Base-by-base conservation (phyloP, 1,140 invertebrate species). In the Drosophila lacteicornis region DNA sequence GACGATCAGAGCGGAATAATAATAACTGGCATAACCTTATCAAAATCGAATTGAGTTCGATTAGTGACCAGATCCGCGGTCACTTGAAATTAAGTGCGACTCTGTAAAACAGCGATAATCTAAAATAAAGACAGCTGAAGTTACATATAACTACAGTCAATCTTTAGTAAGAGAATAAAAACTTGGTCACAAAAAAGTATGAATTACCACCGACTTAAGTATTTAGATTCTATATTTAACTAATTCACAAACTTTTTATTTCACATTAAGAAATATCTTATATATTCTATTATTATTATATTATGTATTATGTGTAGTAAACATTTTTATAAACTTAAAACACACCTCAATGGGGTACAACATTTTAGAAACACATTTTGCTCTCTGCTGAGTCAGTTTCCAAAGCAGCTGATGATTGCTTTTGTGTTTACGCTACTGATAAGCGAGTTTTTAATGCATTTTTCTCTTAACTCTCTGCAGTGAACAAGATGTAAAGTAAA, bases 401-500 rank as follows among this genome's bases (percentile, higher is more conserved):
- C 2, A 65, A 43, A 58, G 12, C 61, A 49, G 17, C 36, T 50
- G 46, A 27, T 51, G 30, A 59, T 22, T 69, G 19, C 13, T 27
- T 45, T 15, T 38, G 47, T 19, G 15, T 53, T 67, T 36, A 43
- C 47, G 1, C 0, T 22, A 11, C 22, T 55, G 67, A 70, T 70
- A 70, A 70, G 22, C 12, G 7, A 53, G 25, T 22, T 30, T 70
- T 46, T 17, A 38, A 15, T 45, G 46, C 12, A 50, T 46, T 59
- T 30, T 19, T 30, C 6, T n/a, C 22, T 12, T 17, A 42, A 57
- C 19, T 42, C 19, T 42, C 19, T 55, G 33, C 0, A 38, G 33
- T n/a, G 53, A n/a, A 25, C 19, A 57, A 25, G 15, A 55, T 38
- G 12, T 12, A 11, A 19, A 22, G 22, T 33, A 19, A 7, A n/a